Conservation (phyloP, 2,113 vertebrate genomes). For the Onychostoma macrolepis region DNA sequence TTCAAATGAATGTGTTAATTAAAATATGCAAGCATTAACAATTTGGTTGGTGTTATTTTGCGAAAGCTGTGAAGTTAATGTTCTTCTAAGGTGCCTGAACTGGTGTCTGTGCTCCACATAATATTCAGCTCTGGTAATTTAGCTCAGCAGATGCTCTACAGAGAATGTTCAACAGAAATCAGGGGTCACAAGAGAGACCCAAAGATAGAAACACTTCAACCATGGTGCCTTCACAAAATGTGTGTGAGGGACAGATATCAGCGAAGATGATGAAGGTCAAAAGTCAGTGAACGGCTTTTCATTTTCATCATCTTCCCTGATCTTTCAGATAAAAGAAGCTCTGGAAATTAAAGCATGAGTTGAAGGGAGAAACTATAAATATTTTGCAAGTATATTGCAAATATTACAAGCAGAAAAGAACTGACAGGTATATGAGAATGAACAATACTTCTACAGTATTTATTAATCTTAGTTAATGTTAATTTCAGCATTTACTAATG, state of each 20-base stretch:
- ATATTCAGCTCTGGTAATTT: not conserved
- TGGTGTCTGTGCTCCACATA: not conserved
- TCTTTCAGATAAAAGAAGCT: not conserved
- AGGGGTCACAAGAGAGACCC: slow-evolving; percentile 47
- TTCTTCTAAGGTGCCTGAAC: not conserved
- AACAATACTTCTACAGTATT: too few relatives aligned
- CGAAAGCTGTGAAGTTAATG: not conserved
- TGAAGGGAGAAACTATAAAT: not conserved
- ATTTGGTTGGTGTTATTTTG: not conserved
- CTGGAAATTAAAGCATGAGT: not conserved
- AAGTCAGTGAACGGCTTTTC: not conserved
- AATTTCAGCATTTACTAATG: too few relatives aligned
- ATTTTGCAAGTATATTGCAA: not conserved
- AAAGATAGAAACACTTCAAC: slow-evolving; percentile 50
- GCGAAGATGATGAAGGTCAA: not conserved
- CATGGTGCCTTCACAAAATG: not conserved
- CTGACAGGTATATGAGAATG: not conserved
- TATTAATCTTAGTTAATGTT: too few relatives aligned
- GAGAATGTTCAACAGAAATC: slow-evolving; percentile 38
- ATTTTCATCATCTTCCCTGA: not conserved
- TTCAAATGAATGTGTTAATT: not conserved
- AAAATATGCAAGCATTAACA: not conserved
- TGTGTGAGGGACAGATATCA: not conserved
- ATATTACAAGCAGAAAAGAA: not conserved
- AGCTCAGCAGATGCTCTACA: not conserved